Conservation (phyloP, 2,797 vertebrate species). For the Hoplostethus mediterraneus region DNA sequence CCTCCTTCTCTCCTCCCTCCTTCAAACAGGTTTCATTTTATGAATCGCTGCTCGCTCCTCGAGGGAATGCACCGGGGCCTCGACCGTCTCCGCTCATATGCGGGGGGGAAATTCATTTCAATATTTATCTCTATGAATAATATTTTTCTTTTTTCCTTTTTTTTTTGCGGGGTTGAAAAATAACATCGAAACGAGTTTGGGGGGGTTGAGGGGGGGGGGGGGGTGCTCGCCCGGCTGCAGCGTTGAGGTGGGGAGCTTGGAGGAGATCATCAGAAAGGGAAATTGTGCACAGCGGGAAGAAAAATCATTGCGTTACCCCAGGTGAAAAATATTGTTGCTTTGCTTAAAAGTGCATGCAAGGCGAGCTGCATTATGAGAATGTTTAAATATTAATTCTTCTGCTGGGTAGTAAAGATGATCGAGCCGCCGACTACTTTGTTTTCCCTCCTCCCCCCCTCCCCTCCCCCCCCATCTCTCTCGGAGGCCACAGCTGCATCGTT, state of each 20-base stretch:
- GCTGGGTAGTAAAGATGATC: conserved; percentile 98
- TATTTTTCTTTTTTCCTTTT: conserved; percentile 10
- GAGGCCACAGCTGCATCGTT: conserved; percentile 63
- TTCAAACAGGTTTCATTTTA: conserved; percentile 80
- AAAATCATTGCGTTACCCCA: conserved; percentile 89
- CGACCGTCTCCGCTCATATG: conserved; percentile 78
- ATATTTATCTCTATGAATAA: conserved; percentile 89
- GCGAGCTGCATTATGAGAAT: conserved; percentile 99
- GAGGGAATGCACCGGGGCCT: conserved; percentile 71
- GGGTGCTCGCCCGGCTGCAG: conserved; percentile 47
- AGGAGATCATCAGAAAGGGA: conserved; percentile 87
- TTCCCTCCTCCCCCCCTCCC: conserved; percentile 73
- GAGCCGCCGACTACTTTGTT: conserved; percentile 90
- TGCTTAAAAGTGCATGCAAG: conserved; percentile 97
- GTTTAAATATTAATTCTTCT: conserved; percentile 99
- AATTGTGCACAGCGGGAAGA: conserved; percentile 87
- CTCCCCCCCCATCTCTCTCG: conserved; percentile 17
- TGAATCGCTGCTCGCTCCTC: conserved; percentile 78
- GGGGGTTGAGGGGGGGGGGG: conserved; percentile 24
- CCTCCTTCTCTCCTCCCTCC: conserved; percentile 46
- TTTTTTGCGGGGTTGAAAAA: conserved; percentile 67
- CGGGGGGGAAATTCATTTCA: conserved; percentile 84
- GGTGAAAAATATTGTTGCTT: conserved; percentile 97
- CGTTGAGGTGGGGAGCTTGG: conserved; percentile 73
- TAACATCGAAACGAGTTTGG: conserved; percentile 72